phyloP scores from a whole-genome alignment of 2,888 invertebrate genomes.

The Andrena camellia region DNA sequence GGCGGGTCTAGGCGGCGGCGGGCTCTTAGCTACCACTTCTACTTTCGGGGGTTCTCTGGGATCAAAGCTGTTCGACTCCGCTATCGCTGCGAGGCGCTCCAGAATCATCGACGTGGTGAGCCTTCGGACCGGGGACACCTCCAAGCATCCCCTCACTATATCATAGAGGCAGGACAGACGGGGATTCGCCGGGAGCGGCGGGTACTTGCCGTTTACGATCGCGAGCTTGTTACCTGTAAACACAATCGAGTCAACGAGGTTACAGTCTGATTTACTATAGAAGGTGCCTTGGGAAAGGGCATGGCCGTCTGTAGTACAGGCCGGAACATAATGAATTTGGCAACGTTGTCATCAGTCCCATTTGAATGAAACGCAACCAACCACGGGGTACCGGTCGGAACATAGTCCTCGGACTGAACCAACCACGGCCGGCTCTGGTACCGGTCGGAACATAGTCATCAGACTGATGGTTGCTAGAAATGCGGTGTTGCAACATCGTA shows the following conservation, averaged over 20 bases:
- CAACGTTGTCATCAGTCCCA: no score
- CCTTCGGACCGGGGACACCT: constrained; percentile 93
- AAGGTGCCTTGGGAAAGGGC: no score
- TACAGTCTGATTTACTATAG: no score
- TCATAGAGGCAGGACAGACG: constrained; percentile 95
- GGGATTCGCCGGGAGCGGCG: constrained; percentile 92
- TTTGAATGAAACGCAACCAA: no score
- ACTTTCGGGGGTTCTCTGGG: constrained; percentile 92
- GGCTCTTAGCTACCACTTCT: constrained; percentile 82
- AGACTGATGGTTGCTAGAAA: no score
- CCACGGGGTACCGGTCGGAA: no score
- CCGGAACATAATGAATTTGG: no score
- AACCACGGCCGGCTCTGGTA: no score
- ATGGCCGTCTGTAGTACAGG: no score
- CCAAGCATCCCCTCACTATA: constrained; percentile 91
- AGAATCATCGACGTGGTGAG: constrained; percentile 92
- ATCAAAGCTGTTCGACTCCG: constrained; percentile 93
- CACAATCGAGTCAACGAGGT: background rate
- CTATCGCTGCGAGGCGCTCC: constrained; percentile 95
- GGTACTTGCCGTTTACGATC: constrained; percentile 98
- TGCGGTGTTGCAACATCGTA: no score
- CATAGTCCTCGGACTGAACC: no score
- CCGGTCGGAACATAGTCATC: no score
- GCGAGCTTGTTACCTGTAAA: constrained; percentile 92
- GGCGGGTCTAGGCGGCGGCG: constrained; percentile 77